A percentile compares a stretch with the other conserved stretches of the same genome.
These are phyloP conservation scores for Poecile atricapillus DNA, from an alignment of 2,113 vertebrate species.

Conservation along the genomic window DNA sequence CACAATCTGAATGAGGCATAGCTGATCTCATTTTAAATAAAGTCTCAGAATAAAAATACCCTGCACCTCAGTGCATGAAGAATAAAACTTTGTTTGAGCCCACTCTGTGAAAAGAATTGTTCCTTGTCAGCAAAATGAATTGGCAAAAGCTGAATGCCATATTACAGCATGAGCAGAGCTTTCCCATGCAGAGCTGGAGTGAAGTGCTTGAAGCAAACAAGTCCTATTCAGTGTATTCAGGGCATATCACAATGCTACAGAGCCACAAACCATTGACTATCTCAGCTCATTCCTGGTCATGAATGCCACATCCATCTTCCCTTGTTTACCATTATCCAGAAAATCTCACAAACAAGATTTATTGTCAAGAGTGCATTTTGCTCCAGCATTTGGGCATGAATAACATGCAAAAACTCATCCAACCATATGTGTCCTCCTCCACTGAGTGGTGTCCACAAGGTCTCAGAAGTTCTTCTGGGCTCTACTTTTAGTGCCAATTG, in stretches of 20 bases:
- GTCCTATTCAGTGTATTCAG: constrained; percentile 41
- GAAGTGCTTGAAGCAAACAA: not conserved
- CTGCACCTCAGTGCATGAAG: not conserved
- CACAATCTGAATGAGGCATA: not conserved
- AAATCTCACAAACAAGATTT: not conserved
- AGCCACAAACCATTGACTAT: not conserved
- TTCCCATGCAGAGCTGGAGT: constrained; percentile 21
- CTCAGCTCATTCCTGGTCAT: not conserved
- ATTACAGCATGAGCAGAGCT: not conserved
- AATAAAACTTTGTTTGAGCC: constrained; percentile 10
- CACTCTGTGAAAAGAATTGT: not conserved
- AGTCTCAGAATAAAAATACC: not conserved
- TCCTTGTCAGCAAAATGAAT: constrained; percentile 34
- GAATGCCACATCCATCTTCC: not conserved
- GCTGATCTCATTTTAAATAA: not conserved
- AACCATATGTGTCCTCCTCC: not conserved
- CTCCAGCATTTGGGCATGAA: not conserved
- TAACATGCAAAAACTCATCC: not conserved
- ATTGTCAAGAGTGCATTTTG: not conserved
- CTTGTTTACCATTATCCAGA: not conserved
- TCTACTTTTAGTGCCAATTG: not conserved
- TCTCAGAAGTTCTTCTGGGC: not conserved
- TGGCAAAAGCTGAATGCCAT: constrained; percentile 48
- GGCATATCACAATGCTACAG: not conserved
- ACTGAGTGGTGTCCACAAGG: not conserved